Evolutionary conservation across 2,797 vertebrate species (phyloP), one percentile per base, ranked within the genome.

Genomic region (Myoxocephalus aenaeus): DNA sequence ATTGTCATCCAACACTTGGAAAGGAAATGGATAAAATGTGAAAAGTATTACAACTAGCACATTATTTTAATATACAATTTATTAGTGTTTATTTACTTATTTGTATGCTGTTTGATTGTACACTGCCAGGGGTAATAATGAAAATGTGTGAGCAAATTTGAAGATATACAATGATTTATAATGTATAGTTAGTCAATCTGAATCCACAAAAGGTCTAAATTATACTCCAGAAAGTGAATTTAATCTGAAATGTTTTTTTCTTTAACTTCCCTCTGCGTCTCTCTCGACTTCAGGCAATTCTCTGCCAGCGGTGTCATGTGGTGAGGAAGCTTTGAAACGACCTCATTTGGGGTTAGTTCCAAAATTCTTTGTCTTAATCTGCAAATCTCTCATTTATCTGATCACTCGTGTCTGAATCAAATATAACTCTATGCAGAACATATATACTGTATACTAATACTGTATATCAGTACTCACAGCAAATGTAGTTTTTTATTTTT

Each of bases 351-450:
- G 78, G 71, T 84, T 84, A 70, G 67, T 82, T 88, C 81, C 73
- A 86, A 79, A 90, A 78, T 70, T 80, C 85, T 84, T 81, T 83
- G 77, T 87, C 80, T 85, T 89, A 87, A 91, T 90, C 88, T 88
- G 79, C 73, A 85, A 83, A 91, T 86, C 85, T 32, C 75, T 85
- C 58, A 59, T 77, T 89, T 86, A 90, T 91, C 85, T 86, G 82
- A 91, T 90, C 81, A 77, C 56, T 80, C 0, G 7, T 65, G 79
- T 88, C 84, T 70, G 79, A 75, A 86, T 89, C 75, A 34, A 18
- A 76, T 84, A 59, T 70, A 82, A 90, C 83, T 86, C 78, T 83
- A 89, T 91, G 82, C 83, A 88, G 81, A 89, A 56, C 84, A 29
- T 70, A 10, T 22, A 32, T 15, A 79, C 20, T 75, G 25, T 66